Base-by-base conservation (phyloP, 2,797 vertebrate species). In the Spheniscus humboldti region DNA sequence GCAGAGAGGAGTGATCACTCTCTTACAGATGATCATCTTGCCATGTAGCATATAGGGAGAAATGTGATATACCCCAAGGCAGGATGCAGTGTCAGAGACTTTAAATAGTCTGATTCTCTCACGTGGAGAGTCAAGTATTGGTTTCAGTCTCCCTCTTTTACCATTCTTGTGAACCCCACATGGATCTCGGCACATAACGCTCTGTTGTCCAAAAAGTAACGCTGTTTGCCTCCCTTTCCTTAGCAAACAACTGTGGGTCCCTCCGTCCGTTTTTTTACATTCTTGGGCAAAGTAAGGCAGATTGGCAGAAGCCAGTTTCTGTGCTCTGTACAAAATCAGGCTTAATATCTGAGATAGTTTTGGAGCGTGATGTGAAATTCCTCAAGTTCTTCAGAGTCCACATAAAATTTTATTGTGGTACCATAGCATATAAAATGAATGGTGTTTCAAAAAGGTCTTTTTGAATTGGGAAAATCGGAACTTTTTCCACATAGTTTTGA, bases 101-200 rank as follows among this genome's bases (percentile, higher is more conserved):
- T 96, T 89, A 91, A 96, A 96, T 85, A 93, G 81, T 20, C 67
- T 66, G 28, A 59, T 82, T 50, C 55, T 73, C 45, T 81, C 69
- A 84, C 8, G 2, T 18, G 27, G 60, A 50, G 41, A 84, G 50
- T 89, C 80, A 89, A 64, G 31, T 68, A 59, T 79, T 27, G 4
- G 30, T 74, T 71, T 92, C 11, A 3, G 28, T 74, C 37, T 93
- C 62, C 57, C 33, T 57, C 24, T 12, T 53, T 71, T 64, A 37
- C 56, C 37, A 3, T 63, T 76, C 17, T 1, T 41, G 14, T 69
- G 53, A 95, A 56, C 33, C 35, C n/a, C 50, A 37, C 3, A 0
- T 50, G 24, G 66, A 41, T 47, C 79, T 74, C 11, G 4, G 43
- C 47, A 27, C 41, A 16, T 37, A 66, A 50, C 27, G 13, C 39